Evolutionary conservation across 1,140 invertebrate genomes (phyloP), one percentile per base, ranked within the genome.

Genomic region (Lasaia peninsularis): DNA sequence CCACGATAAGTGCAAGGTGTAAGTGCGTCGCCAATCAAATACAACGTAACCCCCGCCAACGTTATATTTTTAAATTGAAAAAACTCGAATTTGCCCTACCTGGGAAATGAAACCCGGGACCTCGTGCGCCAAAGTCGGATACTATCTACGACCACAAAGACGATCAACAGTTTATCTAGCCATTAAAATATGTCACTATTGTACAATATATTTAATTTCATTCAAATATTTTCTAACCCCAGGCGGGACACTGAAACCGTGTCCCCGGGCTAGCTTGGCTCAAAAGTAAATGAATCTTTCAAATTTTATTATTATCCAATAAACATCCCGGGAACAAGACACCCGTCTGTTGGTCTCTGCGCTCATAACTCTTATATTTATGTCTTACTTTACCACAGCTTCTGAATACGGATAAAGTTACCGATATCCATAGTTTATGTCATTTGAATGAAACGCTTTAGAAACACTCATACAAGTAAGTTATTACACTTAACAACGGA

Each of bases 331-430:
- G 35, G 40, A 51, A 52, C n/a, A 33, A n/a, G 40, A 62, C 53
- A 35, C 16, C 8, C 28, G 52, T 53, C 21, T 3, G 20, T 40
- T 44, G 32, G 58, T 54, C 56, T 56, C 28, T 35, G 34, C 54
- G 55, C 40, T 20, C 66, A 72, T 78, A 78, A 78, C 61, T 78
- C 55, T 57, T 67, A 67, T 72, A 75, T 74, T 75, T 74, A 78
- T 71, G 67, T 72, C 75, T 78, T 68, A 78, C 65, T 78, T 67
- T 58, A 52, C 21, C 44, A 44, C 18, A 60, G 69, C 72, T 74
- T 67, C 72, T 52, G 72, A 60, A 65, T 67, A 34, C 58, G 70
- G 58, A 62, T 78, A 60, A 65, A 52, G 63, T 78, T 78, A 72
- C 73, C 65, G 60, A 61, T 67, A 31, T 35, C 21, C 21, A 4